These are phyloP conservation scores for Paramuricea clavata DNA, from an alignment of 92 coral and sea anemone genomes.

Conservation along the genomic window DNA sequence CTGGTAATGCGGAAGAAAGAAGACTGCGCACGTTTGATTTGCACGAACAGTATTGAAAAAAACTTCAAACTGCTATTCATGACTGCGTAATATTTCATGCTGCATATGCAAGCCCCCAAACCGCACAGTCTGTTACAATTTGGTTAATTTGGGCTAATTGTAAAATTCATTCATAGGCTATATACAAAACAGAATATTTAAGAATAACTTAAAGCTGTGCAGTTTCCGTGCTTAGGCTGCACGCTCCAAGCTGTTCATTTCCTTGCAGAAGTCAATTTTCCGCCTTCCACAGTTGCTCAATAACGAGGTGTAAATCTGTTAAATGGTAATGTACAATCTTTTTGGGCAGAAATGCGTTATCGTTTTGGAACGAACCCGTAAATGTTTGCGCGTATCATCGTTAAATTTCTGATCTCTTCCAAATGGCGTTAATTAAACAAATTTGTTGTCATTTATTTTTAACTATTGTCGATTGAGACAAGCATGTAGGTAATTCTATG, in stretches of 20 bases:
- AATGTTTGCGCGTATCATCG: background rate
- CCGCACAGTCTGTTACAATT: no score
- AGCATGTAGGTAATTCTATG: slow-evolving; percentile 44
- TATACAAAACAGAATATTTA: background rate
- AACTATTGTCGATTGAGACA: slow-evolving; percentile 39
- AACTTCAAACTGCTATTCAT: no score
- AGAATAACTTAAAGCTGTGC: background rate
- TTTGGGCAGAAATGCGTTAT: background rate
- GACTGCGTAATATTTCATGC: no score
- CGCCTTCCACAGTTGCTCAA: background rate
- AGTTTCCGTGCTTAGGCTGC: background rate
- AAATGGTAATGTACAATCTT: background rate
- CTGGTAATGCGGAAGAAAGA: no score
- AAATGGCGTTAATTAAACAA: slow-evolving; percentile 53
- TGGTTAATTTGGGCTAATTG: background rate
- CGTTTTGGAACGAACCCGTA: background rate
- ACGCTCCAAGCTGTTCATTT: background rate
- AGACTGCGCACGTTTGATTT: no score
- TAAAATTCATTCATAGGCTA: background rate
- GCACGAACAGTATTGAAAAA: no score
- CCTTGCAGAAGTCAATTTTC: background rate
- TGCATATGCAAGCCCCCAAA: no score
- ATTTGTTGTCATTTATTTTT: slow-evolving; percentile 49
- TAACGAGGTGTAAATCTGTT: slow-evolving; percentile 14
- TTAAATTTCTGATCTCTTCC: slow-evolving; percentile 9